Conservation (phyloP, 2,888 invertebrate species). For the Aleiodes alternator region DNA sequence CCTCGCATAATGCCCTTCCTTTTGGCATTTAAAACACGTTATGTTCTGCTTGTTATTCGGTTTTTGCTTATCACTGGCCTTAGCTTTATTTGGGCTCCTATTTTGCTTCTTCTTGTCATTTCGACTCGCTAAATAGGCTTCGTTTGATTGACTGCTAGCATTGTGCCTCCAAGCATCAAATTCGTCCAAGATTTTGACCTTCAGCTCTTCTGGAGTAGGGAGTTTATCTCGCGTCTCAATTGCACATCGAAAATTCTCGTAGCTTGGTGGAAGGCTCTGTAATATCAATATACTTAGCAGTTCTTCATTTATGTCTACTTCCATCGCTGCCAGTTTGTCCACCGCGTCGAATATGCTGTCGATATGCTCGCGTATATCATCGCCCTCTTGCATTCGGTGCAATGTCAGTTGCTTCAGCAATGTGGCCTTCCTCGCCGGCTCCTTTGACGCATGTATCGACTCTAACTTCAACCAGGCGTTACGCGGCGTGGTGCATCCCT, state of each 20-base stretch:
- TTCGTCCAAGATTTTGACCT: constrained; percentile 37
- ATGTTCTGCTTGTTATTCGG: not conserved
- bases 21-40: constrained; percentile 34
- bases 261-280: not conserved
- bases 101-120: constrained; percentile 9
- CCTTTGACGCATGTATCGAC: constrained; percentile 31
- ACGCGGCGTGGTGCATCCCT: not conserved
- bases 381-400: constrained; percentile 45
- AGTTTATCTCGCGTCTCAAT: constrained; percentile 38
- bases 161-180: constrained; percentile 17
- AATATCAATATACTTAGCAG: not conserved
- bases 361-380: constrained; percentile 44
- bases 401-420: constrained; percentile 45
- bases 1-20: constrained; percentile 13
- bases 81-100: not conserved
- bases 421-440: constrained; percentile 48
- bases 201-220: constrained; percentile 36
- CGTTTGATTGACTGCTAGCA: not conserved
- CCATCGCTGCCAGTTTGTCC: constrained; percentile 48
- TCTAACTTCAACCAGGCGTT: not conserved
- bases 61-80: too few species aligned
- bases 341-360: constrained; percentile 44
- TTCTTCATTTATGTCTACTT: constrained; percentile 31
- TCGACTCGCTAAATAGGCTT: too few species aligned
- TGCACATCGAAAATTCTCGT: not conserved